Evolutionary conservation across 2,888 invertebrate species (phyloP).

Genomic region (Linnaemya tessellans): DNA sequence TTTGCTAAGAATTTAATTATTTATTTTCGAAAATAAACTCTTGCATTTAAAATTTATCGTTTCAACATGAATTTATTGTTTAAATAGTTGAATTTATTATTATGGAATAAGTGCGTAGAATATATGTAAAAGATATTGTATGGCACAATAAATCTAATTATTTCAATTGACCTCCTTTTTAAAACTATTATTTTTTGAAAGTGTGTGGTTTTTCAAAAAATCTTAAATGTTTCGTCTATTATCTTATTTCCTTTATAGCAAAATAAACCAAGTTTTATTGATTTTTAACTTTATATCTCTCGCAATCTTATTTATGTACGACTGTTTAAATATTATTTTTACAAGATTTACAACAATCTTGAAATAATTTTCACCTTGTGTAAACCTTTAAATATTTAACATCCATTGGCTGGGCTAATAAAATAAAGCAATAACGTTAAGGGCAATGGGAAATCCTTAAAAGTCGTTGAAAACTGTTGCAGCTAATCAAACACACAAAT

Average conservation of each 20-base stretch:
- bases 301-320: not conserved
- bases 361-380: not conserved
- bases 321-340: not conserved
- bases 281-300: not conserved
- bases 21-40: too few species aligned
- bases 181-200: too few species aligned
- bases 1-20: too few species aligned
- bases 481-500: not conserved
- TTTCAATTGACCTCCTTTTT: too few species aligned
- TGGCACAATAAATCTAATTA: too few species aligned
- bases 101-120: too few species aligned
- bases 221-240: not conserved
- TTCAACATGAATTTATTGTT: too few species aligned
- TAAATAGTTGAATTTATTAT: too few species aligned
- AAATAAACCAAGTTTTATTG: not conserved
- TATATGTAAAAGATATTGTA: too few species aligned
- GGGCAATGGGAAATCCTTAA: not conserved
- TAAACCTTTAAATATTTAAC: not conserved
- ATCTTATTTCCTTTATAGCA: not conserved
- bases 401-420: not conserved
- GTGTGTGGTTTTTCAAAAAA: not conserved
- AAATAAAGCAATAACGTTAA: not conserved
- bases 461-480: not conserved
- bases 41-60: too few species aligned
- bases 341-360: not conserved